phyloP scores from a whole-genome alignment of 2,113 vertebrate species.

The Sus scrofa region T2T-Sscrofa CM000824.6:184314001-184314500 shows the following conservation, averaged over 20 bases:
- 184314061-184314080: background rate
- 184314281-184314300: background rate
- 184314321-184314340: background rate
- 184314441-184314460: too few relatives aligned
- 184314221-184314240: slow-evolving; percentile 47
- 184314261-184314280: background rate
- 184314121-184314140: background rate
- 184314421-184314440: background rate
- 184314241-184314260: background rate
- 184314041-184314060: background rate
- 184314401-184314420: background rate
- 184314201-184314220: slow-evolving; percentile 7
- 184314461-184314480: too few relatives aligned
- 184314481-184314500: too few relatives aligned
- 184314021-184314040: slow-evolving; percentile 85
- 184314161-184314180: slow-evolving; percentile 21
- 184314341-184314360: background rate
- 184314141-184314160: slow-evolving; percentile 77
- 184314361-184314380: background rate
- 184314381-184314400: background rate
- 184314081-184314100: background rate
- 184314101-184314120: slow-evolving; percentile 61
- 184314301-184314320: background rate
- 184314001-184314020: slow-evolving; percentile 82
- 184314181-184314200: background rate